Base-by-base conservation (phyloP, 2,113 vertebrate genomes). In the Platycercus adscitus region DNA sequence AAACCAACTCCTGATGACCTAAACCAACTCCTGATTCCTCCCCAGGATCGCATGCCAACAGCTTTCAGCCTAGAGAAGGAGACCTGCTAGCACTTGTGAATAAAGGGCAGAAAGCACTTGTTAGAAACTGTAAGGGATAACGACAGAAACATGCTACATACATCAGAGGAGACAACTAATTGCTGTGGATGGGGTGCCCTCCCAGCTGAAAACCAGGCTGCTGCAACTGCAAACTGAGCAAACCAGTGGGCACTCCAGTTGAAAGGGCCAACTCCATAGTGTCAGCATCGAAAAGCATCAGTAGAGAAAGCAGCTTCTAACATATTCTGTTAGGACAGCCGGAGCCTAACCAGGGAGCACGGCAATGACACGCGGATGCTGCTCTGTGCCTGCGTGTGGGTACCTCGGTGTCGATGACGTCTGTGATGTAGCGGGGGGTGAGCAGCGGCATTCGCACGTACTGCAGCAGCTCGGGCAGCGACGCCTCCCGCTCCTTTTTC, bases 331-430 rank as follows among this genome's bases (percentile, higher is more conserved):
- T 15, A 10, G 63, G 56, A 6, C 39, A 68, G 83, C 44, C 60
- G 77, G 33, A 55, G 20, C 1, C 37, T 35, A 29, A 23, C 3
- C 56, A 47, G 71, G 63, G 61, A 33, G 37, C 60, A 9, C 0
- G 7, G 44, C 73, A 16, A 17, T 0, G 49, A 2, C 11, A 3
- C 52, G 39, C 6, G n/a, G 12, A 23, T 3, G 33, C 37, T 3
- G 55, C 71, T 37, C 25, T 0, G 13, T 28, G 6, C 13, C 7
- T 4, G 4, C 13, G 28, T 28, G 70, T 28, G 0, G 63, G 96
- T 97, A 99, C 99, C 99, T 99, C 99, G 3, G 99, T 98, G 92
- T 99, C 99, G 37, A 99, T 99, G 93, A 99, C 99, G 31, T 99
- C 99, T 0, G 99, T 99, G 96, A 99, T 99, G 97, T 99, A 99